Base-by-base conservation (phyloP, 1,140 invertebrate species). In the Drosophila sucinea region DNA sequence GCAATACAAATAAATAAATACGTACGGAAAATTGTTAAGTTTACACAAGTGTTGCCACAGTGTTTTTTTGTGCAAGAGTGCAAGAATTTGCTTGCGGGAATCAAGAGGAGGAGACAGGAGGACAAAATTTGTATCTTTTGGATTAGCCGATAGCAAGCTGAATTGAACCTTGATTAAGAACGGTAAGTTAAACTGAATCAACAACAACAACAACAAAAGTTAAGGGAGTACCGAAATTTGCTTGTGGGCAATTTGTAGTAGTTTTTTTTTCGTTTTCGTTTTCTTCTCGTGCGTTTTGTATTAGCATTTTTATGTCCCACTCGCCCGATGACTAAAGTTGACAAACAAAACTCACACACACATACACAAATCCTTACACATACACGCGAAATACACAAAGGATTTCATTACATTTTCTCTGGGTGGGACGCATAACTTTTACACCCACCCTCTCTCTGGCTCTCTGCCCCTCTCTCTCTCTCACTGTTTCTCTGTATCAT, bases 231-330 rank as follows among this genome's bases (percentile, higher is more conserved):
- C 11, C 17, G 7, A 47, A 25, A 51, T 25, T 51, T 51, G 44
- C 44, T 51, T 70, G 66, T 73, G 72, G 72, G 71, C 72, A 82
- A 86, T 87, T 87, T 89, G 82, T 78, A 82, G 75, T 76, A 79
- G 82, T 86, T 74, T 40, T 35, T 38, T 38, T 38, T 38, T 2
- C 11, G 4, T n/a, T 10, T 3, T 38, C 11, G 35, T 38, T 38
- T 38, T 30, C 30, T 38, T 38, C 10, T 25, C 27, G 23, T 51
- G 44, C 23, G 75, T 70, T 77, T 83, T 87, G 84, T 80, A 87
- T 87, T 87, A 83, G 83, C 83, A 86, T 86, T 86, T 87, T 86
- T 87, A 86, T 86, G 73, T 77, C 54, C 60, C 64, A 51, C 64
- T 73, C 60, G 60, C 73, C 65, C 66, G 67, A 67, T 77, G 73